Evolutionary conservation across 2,113 vertebrate genomes (phyloP).

Genomic region (Anarhynchus alexandrinus): DNA sequence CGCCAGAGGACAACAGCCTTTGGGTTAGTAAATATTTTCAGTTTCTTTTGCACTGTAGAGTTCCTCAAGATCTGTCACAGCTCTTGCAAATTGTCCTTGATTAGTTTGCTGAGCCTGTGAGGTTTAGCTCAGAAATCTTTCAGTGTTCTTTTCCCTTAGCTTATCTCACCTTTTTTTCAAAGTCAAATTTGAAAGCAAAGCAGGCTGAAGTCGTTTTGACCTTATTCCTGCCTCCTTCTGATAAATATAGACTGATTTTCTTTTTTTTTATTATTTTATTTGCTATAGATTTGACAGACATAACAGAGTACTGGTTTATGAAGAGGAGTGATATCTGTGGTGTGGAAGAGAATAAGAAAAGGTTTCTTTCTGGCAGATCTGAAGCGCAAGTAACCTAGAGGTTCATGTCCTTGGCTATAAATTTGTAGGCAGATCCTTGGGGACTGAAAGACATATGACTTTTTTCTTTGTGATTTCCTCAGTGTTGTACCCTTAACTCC

Average conservation of each 20-base stretch:
- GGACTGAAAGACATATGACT: not conserved
- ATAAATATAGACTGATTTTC: not conserved
- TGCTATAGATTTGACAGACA: not conserved
- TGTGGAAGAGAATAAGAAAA: not conserved
- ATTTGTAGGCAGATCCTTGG: not conserved
- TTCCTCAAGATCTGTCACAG: not conserved
- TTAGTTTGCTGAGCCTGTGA: not conserved
- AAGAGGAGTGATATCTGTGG: not conserved
- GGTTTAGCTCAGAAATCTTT: not conserved
- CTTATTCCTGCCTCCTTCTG: not conserved
- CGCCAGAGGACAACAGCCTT: not conserved
- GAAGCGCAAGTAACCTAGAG: not conserved
- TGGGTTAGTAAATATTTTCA: constrained; percentile 11
- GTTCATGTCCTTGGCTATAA: not conserved
- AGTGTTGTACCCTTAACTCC: not conserved
- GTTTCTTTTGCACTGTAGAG: not conserved
- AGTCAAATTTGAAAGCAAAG: not conserved
- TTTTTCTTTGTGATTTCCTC: constrained; percentile 29
- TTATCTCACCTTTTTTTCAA: not conserved
- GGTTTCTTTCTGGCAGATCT: not conserved
- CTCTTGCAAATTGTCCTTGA: not conserved
- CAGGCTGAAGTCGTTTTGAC: not conserved
- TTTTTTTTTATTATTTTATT: not conserved
- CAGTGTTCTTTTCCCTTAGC: not conserved
- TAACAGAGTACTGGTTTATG: not conserved